These are phyloP conservation scores for Anolis sagrei DNA, from an alignment of 2,113 vertebrate species.

Conservation along the genomic window DNA sequence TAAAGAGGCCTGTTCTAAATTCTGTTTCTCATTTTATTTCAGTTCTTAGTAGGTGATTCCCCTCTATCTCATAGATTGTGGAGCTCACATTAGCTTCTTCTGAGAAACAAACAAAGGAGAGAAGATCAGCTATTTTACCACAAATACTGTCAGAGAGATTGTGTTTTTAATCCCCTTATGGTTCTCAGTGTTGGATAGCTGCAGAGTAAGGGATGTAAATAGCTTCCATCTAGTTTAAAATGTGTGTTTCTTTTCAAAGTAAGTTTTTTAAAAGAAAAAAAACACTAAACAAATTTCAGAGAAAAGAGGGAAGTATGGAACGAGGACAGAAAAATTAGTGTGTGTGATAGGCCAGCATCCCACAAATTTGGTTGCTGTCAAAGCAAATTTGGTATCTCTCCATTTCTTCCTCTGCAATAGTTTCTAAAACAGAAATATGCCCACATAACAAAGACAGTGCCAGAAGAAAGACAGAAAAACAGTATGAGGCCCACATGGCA, in stretches of 20 bases:
- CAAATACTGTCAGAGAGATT: background rate
- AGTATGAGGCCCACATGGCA: background rate
- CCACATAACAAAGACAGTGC: background rate
- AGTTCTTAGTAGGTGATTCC: background rate
- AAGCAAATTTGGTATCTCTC: background rate
- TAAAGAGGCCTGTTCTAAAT: background rate
- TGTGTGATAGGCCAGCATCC: background rate
- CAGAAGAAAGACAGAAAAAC: background rate
- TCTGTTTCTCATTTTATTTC: background rate
- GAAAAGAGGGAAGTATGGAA: background rate
- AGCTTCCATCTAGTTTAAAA: background rate
- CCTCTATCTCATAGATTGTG: background rate
- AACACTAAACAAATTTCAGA: no score
- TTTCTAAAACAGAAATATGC: background rate
- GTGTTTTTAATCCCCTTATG: background rate
- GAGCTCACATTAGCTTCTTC: background rate
- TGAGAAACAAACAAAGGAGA: background rate
- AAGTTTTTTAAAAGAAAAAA: no score
- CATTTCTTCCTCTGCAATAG: background rate
- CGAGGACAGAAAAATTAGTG: background rate
- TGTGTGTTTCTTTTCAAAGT: no score
- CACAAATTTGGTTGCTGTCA: background rate
- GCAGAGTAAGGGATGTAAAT: background rate
- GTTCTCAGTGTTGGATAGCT: background rate
- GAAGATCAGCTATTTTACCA: background rate